Evolutionary conservation across 2,888 invertebrate species (phyloP).

Genomic region (Merodon equestris): DNA sequence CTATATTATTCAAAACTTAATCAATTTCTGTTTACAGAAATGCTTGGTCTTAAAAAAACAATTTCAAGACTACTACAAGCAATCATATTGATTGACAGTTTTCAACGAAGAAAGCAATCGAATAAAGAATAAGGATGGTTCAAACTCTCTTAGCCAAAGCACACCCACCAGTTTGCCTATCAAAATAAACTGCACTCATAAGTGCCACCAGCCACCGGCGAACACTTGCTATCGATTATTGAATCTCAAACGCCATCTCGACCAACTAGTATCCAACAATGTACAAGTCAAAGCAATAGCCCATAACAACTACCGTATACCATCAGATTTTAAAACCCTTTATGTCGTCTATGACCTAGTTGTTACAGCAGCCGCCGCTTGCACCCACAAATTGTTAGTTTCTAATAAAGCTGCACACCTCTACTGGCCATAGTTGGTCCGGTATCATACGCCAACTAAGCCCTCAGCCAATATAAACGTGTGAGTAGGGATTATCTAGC

Average conservation of each 20-base stretch:
- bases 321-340: slow-evolving; percentile 57
- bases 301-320: slow-evolving; percentile 52
- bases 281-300: slow-evolving; percentile 10
- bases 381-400: slow-evolving; percentile 52
- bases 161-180: not conserved
- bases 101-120: no score
- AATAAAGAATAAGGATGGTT: no score
- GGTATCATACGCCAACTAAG: slow-evolving; percentile 16
- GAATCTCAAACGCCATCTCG: slow-evolving; percentile 55
- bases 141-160: no score
- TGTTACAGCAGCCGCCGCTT: slow-evolving; percentile 9
- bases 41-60: no score
- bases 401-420: slow-evolving; percentile 53
- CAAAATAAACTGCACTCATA: slow-evolving; percentile 33
- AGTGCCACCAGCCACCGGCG: slow-evolving; percentile 22
- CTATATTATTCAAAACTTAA: no score
- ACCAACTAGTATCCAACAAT: slow-evolving; percentile 34
- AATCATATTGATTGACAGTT: no score
- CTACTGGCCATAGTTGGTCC: slow-evolving; percentile 8
- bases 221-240: slow-evolving; percentile 50
- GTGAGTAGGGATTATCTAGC: slow-evolving; percentile 56
- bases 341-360: slow-evolving; percentile 43
- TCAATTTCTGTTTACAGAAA: no score
- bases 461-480: slow-evolving; percentile 40
- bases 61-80: no score